Conservation (phyloP, 2,888 invertebrate species). For the Dasypogon diadema region DNA sequence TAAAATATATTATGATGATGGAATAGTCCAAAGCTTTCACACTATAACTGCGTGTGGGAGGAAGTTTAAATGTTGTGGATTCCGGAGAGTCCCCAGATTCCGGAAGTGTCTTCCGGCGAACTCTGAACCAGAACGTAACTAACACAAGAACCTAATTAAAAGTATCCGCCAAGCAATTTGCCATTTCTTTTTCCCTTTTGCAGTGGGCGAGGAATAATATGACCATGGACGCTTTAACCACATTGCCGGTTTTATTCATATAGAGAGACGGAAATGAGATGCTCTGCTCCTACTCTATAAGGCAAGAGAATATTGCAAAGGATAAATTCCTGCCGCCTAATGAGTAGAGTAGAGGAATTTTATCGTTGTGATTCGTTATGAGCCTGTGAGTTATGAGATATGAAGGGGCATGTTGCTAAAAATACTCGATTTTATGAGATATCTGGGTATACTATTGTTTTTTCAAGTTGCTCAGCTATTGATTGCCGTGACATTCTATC, state of each 20-base stretch:
- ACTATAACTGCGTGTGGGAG: constrained; percentile 6
- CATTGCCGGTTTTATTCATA: constrained; percentile 21
- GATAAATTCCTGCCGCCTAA: not conserved
- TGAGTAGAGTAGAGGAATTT: not conserved
- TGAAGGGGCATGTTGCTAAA: not conserved
- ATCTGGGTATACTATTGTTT: not conserved
- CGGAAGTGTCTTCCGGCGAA: constrained; percentile 7
- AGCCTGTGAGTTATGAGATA: not conserved
- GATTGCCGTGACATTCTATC: not conserved
- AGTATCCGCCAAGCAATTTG: constrained; percentile 27
- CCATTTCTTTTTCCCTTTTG: not conserved
- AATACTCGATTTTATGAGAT: not conserved
- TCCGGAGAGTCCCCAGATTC: constrained; percentile 27
- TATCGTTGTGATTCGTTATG: not conserved
- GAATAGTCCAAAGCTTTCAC: constrained; percentile 23
- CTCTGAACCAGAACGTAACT: constrained; percentile 4
- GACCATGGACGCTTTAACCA: constrained; percentile 7
- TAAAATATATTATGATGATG: constrained; percentile 19
- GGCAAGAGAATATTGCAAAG: not conserved
- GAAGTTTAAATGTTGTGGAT: constrained; percentile 35
- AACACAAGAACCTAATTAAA: constrained; percentile 30
- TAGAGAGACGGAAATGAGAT: not conserved
- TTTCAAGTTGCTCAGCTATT: not conserved
- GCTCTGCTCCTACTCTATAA: too few species aligned
- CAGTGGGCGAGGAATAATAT: not conserved